Evolutionary conservation across 2,888 invertebrate species (phyloP), one percentile per base, ranked within the genome.

Genomic region (Pristionchus fissidentatus): DNA sequence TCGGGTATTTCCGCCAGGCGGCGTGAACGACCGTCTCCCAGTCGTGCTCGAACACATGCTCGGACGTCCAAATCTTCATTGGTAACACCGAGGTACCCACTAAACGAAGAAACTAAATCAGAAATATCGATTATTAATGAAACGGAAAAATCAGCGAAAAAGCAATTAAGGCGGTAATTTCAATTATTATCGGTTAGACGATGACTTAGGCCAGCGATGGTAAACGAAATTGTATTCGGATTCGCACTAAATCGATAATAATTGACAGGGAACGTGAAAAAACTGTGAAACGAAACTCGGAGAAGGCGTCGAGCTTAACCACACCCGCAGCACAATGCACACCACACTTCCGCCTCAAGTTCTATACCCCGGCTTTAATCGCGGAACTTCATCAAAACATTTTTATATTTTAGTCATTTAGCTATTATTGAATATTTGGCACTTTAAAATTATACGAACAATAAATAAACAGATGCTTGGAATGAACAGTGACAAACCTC

Each of bases 1-100:
- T 99, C 43, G 99, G 99, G 93, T 99, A 99, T 94, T 99, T 99
- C 88, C 97, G 95, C 96, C 97, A 97, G 91, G 97, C 97, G 90
- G 98, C 99, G 93, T 97, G 96, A 29, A 97, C 96, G 84, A 99
- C 89, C 26, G 89, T 89, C 80, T 87, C 87, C 89, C 89, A 89
- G 83, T 87, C 87, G 84, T 89, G 88, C 29, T 91, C 89, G 83
- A 91, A 91, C 52, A 87, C 86, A 84, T 91, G 90, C 83, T 91
- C 91, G 22, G 89, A 89, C 32, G 90, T 89, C 90, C 90, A 91
- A 85, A 91, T 90, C 86, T 88, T 87, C 91, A 91, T 91, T 85
- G 60, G 80, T 29, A 46, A 46, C 62, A 81, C 80, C 80, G 80
- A 81, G 80, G 80, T 41, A 81, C 80, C 80, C 80, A 81, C 80